phyloP scores from a whole-genome alignment of 1,140 invertebrate species.

The Homalodisca vitripennis region DNA sequence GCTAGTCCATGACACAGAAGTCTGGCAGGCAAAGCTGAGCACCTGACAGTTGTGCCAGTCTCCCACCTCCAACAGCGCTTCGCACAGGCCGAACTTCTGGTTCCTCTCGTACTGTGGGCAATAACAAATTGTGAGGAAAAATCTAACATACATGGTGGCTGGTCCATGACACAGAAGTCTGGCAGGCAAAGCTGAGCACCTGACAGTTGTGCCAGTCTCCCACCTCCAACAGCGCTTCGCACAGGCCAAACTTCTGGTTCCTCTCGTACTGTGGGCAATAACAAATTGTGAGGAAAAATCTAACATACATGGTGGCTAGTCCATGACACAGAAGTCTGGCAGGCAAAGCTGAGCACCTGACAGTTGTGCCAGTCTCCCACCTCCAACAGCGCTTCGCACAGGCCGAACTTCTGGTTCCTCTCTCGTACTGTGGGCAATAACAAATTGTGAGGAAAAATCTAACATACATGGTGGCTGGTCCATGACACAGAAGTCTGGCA shows the following conservation, averaged over 20 bases:
- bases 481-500: slow-evolving; percentile 80
- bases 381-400: slow-evolving; percentile 84
- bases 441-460: too few relatives aligned
- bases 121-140: too few relatives aligned
- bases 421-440: too few relatives aligned
- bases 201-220: slow-evolving; percentile 84
- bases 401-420: slow-evolving; percentile 90
- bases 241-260: slow-evolving; percentile 94
- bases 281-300: too few relatives aligned
- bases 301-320: slow-evolving; percentile 75
- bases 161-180: slow-evolving; percentile 73
- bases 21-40: slow-evolving; percentile 80
- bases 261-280: slow-evolving; percentile 63
- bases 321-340: slow-evolving; percentile 77
- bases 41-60: slow-evolving; percentile 88
- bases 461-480: slow-evolving; percentile 76
- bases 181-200: slow-evolving; percentile 79
- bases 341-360: slow-evolving; percentile 74
- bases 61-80: slow-evolving; percentile 84
- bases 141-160: too few relatives aligned
- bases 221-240: slow-evolving; percentile 83
- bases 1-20: slow-evolving; percentile 73
- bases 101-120: slow-evolving; percentile 66
- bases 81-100: slow-evolving; percentile 91
- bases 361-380: slow-evolving; percentile 91